These are phyloP conservation scores for Melanchra persicariae DNA, from an alignment of 2,888 invertebrate genomes.

Conservation along the genomic window DNA sequence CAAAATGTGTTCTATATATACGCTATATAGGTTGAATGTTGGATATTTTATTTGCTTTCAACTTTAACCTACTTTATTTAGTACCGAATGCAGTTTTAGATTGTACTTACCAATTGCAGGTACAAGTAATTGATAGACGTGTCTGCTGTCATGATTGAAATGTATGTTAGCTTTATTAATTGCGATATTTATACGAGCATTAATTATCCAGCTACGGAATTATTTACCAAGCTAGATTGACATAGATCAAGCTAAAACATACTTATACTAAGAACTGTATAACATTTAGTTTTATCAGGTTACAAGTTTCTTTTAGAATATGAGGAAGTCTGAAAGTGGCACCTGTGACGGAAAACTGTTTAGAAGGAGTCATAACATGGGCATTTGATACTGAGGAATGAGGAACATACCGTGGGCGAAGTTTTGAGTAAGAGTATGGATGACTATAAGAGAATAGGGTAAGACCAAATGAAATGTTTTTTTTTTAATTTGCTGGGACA, in stretches of 20 bases:
- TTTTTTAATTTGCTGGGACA: no score
- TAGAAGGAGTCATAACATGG: background rate
- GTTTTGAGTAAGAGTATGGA: background rate
- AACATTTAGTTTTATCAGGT: background rate
- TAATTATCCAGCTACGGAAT: background rate
- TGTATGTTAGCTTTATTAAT: background rate
- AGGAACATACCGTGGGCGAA: background rate
- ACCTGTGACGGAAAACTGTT: background rate
- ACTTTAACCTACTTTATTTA: background rate
- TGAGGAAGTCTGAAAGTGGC: background rate
- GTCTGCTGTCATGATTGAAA: background rate
- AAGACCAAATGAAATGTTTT: no score
- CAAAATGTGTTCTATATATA: conserved; percentile 1
- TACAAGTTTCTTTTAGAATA: background rate
- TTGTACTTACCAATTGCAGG: background rate
- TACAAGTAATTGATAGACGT: background rate
- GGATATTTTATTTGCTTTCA: conserved; percentile 28
- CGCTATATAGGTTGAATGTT: conserved; percentile 3
- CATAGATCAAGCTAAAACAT: background rate
- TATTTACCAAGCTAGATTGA: conserved; percentile 1
- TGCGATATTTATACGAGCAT: conserved; percentile 17
- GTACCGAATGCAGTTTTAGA: background rate
- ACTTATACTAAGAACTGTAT: background rate
- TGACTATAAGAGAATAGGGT: no score
- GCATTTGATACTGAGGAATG: background rate